These are phyloP conservation scores for Papilio polytes DNA, from an alignment of 1,140 invertebrate species.

Conservation along the genomic window DNA sequence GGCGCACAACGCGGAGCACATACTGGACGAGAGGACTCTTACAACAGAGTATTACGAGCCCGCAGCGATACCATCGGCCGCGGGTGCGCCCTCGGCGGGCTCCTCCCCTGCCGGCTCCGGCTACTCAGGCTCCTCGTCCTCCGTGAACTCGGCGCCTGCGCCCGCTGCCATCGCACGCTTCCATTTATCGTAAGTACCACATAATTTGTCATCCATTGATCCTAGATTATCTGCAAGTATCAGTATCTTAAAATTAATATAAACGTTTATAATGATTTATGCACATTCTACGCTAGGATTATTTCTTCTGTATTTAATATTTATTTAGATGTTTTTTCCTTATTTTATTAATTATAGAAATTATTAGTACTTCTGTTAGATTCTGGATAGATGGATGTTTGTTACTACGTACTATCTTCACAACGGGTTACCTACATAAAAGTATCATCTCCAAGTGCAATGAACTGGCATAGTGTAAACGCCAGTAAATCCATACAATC, in stretches of 20 bases:
- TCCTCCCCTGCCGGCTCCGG: conserved; percentile 85
- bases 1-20: conserved; percentile 95
- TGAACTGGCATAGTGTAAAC: too few relatives aligned
- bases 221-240: conserved; percentile 54
- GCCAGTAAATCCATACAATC: too few relatives aligned
- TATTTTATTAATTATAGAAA: too few relatives aligned
- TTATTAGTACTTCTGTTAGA: too few relatives aligned
- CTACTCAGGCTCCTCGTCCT: conserved; percentile 85
- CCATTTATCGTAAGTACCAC: conserved; percentile 77
- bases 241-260: conserved; percentile 7
- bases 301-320: neutral
- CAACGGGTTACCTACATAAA: too few relatives aligned
- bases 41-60: conserved; percentile 97
- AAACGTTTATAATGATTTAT: conserved; percentile 12
- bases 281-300: conserved; percentile 16
- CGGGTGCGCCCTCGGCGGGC: conserved; percentile 80
- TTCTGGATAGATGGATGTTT: too few relatives aligned
- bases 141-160: conserved; percentile 84
- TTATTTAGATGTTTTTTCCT: too few relatives aligned
- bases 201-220: conserved; percentile 45
- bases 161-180: conserved; percentile 80
- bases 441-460: too few relatives aligned
- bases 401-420: too few relatives aligned
- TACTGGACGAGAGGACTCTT: conserved; percentile 92
- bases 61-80: conserved; percentile 87